Conservation (phyloP, 2,113 vertebrate species). For the Megalops atlanticus region DNA sequence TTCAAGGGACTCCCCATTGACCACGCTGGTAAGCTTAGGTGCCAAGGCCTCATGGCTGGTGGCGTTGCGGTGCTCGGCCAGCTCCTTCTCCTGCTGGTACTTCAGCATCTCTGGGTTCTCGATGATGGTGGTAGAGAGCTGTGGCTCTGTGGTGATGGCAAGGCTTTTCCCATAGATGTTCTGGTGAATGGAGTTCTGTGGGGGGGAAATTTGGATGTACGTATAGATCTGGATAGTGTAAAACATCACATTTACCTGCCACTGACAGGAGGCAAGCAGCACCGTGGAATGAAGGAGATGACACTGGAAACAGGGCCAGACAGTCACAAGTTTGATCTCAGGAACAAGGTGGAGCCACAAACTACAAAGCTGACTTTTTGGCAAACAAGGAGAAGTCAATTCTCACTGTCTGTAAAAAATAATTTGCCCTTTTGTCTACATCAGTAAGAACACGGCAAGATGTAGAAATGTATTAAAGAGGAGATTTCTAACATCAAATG, state of each 20-base stretch:
- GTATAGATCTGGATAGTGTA: not conserved
- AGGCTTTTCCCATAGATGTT: constrained; percentile 97
- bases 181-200: constrained; percentile 92
- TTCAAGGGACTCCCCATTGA: constrained; percentile 95
- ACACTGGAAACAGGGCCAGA: too few relatives aligned
- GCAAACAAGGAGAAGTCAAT: too few relatives aligned
- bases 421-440: too few relatives aligned
- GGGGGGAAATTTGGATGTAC: not conserved
- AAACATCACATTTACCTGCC: not conserved
- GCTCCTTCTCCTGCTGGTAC: constrained; percentile 83
- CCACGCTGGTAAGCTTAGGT: constrained; percentile 86
- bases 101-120: constrained; percentile 98
- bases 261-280: too few relatives aligned
- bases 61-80: constrained; percentile 63
- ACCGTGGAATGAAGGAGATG: too few relatives aligned
- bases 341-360: too few relatives aligned
- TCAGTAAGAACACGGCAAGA: too few relatives aligned
- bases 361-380: too few relatives aligned
- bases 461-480: too few relatives aligned
- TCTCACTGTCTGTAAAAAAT: too few relatives aligned
- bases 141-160: constrained; percentile 90
- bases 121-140: constrained; percentile 93
- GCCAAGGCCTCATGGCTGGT: constrained; percentile 62
- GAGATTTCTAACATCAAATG: not conserved
- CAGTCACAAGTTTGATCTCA: too few relatives aligned